These are phyloP conservation scores for Osmerus eperlanus DNA, from an alignment of 2,113 vertebrate genomes.

Conservation along the genomic window DNA sequence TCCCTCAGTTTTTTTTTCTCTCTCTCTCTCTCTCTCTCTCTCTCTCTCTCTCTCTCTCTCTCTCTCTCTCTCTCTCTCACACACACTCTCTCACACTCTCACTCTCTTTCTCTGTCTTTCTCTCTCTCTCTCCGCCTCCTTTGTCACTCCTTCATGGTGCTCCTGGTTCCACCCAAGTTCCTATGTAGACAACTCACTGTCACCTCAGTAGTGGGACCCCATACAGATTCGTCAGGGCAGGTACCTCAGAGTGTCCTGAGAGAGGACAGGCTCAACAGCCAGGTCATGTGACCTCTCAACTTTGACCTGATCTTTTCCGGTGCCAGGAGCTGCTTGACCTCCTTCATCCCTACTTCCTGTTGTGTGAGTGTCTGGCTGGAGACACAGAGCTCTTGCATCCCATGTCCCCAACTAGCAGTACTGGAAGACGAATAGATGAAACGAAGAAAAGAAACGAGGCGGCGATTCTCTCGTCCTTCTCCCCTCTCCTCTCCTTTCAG, in stretches of 20 bases:
- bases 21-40: neutral
- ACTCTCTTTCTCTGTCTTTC: too few relatives aligned
- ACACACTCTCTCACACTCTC: too few relatives aligned
- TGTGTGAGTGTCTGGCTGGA: neutral
- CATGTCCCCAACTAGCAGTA: neutral
- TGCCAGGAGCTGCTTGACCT: conserved; percentile 2
- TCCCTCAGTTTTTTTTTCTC: conserved; percentile 1
- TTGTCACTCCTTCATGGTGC: too few relatives aligned
- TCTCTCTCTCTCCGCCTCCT: too few relatives aligned
- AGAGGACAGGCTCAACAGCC: neutral
- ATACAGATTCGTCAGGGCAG: too few relatives aligned
- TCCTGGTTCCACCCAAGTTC: too few relatives aligned
- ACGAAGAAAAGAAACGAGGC: conserved; percentile 14
- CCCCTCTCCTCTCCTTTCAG: conserved; percentile 6
- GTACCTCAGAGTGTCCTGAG: too few relatives aligned
- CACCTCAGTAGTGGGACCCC: too few relatives aligned
- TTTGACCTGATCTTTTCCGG: conserved; percentile 11
- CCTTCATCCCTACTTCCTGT: conserved; percentile 10
- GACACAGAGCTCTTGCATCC: neutral
- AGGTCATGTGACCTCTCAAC: conserved; percentile 3
- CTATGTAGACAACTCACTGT: too few relatives aligned
- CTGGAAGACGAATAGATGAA: conserved; percentile 6
- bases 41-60: too few relatives aligned
- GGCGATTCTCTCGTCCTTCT: conserved; percentile 17
- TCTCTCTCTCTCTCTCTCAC: too few relatives aligned